Evolutionary conservation across 2,888 invertebrate genomes (phyloP), one percentile per base, ranked within the genome.

Genomic region (Norana najaformis): DNA sequence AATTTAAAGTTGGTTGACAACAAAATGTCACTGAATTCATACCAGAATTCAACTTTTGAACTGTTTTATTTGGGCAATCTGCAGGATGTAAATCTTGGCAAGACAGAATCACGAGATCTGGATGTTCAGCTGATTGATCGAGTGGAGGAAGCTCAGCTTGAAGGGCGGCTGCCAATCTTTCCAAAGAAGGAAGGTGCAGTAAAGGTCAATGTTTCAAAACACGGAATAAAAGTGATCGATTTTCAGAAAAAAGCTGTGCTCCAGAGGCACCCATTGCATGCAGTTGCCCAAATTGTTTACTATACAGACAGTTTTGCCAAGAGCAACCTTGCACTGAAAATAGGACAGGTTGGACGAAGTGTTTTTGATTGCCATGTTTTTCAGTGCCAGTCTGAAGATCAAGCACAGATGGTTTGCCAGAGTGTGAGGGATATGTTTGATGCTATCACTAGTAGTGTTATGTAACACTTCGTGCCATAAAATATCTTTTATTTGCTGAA

Each of bases 91-190:
- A 93, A 93, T 83, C 92, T 94, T 92, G 93, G 93, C 13, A 93
- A 93, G 69, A 93, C 93, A 16, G 90, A 91, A 83, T 92, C 93
- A 23, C 90, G 94, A 83, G 94, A 94, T 92, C 93, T 93, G n/a
- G 94, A 94, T 69, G 93, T 94, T 13, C 94, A 94, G 89, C 93
- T 94, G n/a, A 93, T 94, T 38, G 94, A 94, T 90, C 92, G 93
- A 90, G 92, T 94, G 2, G 94, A 94, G 90, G 94, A 94, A 90
- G 93, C 93, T n/a, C 92, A 94, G 94, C 93, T 94, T 88, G 94
- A 94, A 89, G 94, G 94, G 30, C 93, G 93, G 89, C 91, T 94
- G 35, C 93, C 93, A n/a, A 91, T 94, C 37, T 90, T 93, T 23
- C 93, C 93, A 1, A 93, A 93, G 90, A 93, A 94, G 47, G 94